Evolutionary conservation across 2,888 invertebrate genomes (phyloP).

Genomic region (Cephus nigrinus): DNA sequence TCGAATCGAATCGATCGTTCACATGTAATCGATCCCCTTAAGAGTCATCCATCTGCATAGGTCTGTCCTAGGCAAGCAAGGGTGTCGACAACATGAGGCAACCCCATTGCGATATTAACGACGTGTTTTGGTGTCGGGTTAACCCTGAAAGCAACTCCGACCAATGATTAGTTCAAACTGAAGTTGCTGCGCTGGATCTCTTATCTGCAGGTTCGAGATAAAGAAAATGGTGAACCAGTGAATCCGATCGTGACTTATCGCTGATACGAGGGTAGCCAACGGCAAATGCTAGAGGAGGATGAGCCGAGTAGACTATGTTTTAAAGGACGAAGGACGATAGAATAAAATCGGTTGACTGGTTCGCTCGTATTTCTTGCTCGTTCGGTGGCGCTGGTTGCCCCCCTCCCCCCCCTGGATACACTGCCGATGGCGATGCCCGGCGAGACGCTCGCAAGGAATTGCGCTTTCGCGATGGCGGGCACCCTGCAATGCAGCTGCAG

Average conservation of each 20-base stretch:
- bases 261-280: neutral
- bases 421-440: neutral
- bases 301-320: neutral
- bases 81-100: neutral
- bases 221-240: neutral
- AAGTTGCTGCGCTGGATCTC: neutral
- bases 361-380: constrained; percentile 24
- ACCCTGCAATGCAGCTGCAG: constrained; percentile 61
- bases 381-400: constrained; percentile 15
- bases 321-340: constrained; percentile 8
- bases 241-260: neutral
- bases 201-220: neutral
- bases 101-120: neutral
- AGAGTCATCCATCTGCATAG: neutral
- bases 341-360: constrained; percentile 21
- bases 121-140: neutral
- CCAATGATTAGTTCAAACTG: neutral
- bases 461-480: constrained; percentile 14
- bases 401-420: too few relatives aligned
- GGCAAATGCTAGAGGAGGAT: neutral
- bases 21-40: neutral
- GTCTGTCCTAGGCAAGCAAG: too few relatives aligned
- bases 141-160: neutral
- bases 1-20: neutral
- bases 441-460: neutral